phyloP scores from a whole-genome alignment of 2,113 vertebrate genomes.

The Carassius auratus region DNA sequence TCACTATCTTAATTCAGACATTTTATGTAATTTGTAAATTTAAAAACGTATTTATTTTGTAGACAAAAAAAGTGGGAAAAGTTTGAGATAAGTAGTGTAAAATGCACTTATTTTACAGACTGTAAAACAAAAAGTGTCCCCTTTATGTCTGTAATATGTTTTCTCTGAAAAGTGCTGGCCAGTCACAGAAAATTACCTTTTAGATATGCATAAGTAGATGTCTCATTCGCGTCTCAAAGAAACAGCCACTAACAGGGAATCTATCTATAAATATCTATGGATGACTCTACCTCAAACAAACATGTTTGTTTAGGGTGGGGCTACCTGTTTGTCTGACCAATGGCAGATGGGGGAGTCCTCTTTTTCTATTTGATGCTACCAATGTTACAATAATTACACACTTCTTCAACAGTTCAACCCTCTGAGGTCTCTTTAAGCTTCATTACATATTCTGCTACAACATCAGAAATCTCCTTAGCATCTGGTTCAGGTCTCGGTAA shows the following conservation, averaged over 20 bases:
- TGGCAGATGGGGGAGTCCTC: background rate
- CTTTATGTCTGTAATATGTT: background rate
- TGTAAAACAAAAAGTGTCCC: background rate
- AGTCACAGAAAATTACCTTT: background rate
- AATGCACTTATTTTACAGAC: background rate
- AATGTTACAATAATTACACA: background rate
- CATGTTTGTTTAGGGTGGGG: background rate
- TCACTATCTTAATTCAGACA: too few relatives aligned
- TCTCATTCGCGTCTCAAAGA: too few relatives aligned
- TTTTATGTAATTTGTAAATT: too few relatives aligned
- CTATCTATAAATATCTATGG: too few relatives aligned
- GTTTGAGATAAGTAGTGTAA: background rate
- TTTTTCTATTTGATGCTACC: background rate
- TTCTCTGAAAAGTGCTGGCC: background rate
- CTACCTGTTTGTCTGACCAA: background rate
- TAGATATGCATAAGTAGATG: too few relatives aligned
- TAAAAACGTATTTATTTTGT: too few relatives aligned
- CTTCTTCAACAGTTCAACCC: background rate
- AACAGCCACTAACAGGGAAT: too few relatives aligned
- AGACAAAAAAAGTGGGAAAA: background rate
- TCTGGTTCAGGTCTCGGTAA: slow-evolving; percentile 19
- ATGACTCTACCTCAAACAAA: background rate
- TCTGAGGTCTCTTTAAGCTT: background rate
- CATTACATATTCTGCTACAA: slow-evolving; percentile 22
- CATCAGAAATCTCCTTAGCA: slow-evolving; percentile 12